Evolutionary conservation across 2,888 invertebrate species (phyloP).

Genomic region (Chymomyza fuscimana): DNA sequence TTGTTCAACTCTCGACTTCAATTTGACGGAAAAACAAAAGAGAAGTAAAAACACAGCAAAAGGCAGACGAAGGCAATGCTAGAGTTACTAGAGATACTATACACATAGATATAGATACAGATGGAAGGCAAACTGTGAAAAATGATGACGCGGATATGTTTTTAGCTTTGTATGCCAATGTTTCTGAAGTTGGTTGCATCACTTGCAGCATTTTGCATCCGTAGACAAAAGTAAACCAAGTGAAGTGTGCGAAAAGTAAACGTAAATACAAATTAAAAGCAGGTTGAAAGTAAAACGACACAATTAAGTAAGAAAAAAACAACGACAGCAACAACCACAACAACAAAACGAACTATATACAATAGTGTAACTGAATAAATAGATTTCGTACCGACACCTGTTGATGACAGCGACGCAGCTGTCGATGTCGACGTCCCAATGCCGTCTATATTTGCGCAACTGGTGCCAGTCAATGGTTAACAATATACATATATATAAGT

Average conservation of each 20-base stretch:
- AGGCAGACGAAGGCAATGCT: background rate
- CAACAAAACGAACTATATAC: too few species aligned
- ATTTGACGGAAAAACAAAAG: constrained; percentile 4
- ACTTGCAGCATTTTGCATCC: constrained; percentile 20
- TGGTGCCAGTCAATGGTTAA: constrained; percentile 29
- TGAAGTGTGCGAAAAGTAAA: constrained; percentile 7
- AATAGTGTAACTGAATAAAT: constrained; percentile 62
- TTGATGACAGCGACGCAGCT: constrained; percentile 35
- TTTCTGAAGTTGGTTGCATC: constrained; percentile 63
- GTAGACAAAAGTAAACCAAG: background rate
- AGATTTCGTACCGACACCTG: constrained; percentile 58
- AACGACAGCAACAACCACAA: background rate
- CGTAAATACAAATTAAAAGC: constrained; percentile 42
- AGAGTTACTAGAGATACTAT: background rate
- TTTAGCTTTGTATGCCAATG: constrained; percentile 16
- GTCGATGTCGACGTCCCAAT: constrained; percentile 46
- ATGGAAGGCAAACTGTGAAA: background rate
- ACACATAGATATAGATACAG: background rate
- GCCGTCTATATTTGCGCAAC: constrained; percentile 64
- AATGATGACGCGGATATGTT: constrained; percentile 1
- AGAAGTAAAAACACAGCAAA: background rate
- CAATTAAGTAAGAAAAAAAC: constrained; percentile 30
- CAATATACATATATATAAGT: background rate
- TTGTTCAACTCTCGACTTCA: constrained; percentile 7
- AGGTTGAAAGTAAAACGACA: constrained; percentile 42